Evolutionary conservation across 2,888 invertebrate species (phyloP).

Genomic region (Yponomeuta evonymella): DNA sequence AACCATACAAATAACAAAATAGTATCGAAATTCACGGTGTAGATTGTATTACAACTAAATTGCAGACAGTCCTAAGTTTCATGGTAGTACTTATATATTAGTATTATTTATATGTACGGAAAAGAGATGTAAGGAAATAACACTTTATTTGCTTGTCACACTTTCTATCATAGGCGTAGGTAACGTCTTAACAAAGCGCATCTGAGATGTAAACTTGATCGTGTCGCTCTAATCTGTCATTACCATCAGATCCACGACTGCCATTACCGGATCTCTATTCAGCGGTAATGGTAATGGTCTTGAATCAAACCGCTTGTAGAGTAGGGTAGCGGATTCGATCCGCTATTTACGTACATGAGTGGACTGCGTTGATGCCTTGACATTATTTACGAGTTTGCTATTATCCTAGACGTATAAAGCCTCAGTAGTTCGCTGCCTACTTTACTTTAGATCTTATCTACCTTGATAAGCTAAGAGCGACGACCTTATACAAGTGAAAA

Average conservation of each 20-base stretch:
- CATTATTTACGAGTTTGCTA: background rate
- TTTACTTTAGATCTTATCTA: background rate
- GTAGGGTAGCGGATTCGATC: conserved; percentile 47
- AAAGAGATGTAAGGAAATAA: too few species aligned
- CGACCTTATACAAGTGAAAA: background rate
- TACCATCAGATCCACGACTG: background rate
- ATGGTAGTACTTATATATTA: too few species aligned
- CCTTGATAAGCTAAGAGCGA: background rate
- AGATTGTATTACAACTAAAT: too few species aligned
- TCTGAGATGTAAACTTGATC: background rate
- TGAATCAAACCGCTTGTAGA: conserved; percentile 50
- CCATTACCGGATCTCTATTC: conserved; percentile 6
- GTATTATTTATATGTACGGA: too few species aligned
- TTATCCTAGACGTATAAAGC: background rate
- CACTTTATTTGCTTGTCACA: background rate
- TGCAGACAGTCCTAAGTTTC: too few species aligned
- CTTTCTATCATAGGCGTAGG: background rate
- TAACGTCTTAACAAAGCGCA: background rate
- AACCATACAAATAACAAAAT: too few species aligned
- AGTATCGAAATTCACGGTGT: too few species aligned
- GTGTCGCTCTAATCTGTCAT: background rate
- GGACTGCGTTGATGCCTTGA: background rate
- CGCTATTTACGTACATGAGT: background rate
- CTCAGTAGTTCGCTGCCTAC: background rate
- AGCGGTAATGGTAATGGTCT: conserved; percentile 25